Conservation (phyloP, 2,113 vertebrate species). For the Antechinus stuartii region DNA sequence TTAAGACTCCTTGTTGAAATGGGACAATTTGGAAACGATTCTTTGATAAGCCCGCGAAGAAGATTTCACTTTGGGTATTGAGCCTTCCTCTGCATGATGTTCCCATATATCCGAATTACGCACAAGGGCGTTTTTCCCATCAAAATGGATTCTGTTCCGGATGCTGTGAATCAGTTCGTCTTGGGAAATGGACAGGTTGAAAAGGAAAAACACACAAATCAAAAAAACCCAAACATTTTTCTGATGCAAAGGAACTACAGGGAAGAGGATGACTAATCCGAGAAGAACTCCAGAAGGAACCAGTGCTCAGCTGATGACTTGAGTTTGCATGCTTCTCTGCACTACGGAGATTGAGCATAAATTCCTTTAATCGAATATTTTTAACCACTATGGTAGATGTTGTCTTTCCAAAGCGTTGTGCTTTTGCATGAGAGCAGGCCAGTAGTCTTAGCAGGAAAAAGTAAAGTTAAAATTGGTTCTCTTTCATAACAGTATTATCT, state of each 20-base stretch:
- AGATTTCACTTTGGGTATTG: constrained; percentile 73
- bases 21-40: constrained; percentile 84
- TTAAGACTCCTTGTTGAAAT: constrained; percentile 87
- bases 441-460: constrained; percentile 79
- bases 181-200: constrained; percentile 56
- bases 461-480: constrained; percentile 89
- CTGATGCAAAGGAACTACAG: fast-evolving
- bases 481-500: constrained; percentile 80
- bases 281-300: constrained; percentile 54
- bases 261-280: constrained; percentile 55
- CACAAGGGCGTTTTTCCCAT: constrained; percentile 66
- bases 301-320: constrained; percentile 59
- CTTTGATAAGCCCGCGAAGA: constrained; percentile 81
- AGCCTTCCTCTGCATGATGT: constrained; percentile 63
- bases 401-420: constrained; percentile 71
- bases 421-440: constrained; percentile 86
- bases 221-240: neutral
- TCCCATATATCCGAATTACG: constrained; percentile 67
- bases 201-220: neutral
- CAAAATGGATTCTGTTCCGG: constrained; percentile 62
- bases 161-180: constrained; percentile 36
- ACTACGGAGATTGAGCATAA: constrained; percentile 79
- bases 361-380: constrained; percentile 69
- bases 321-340: constrained; percentile 78
- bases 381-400: constrained; percentile 70